Conservation (phyloP, 2,797 vertebrate genomes). For the Myotis daubentonii region DNA sequence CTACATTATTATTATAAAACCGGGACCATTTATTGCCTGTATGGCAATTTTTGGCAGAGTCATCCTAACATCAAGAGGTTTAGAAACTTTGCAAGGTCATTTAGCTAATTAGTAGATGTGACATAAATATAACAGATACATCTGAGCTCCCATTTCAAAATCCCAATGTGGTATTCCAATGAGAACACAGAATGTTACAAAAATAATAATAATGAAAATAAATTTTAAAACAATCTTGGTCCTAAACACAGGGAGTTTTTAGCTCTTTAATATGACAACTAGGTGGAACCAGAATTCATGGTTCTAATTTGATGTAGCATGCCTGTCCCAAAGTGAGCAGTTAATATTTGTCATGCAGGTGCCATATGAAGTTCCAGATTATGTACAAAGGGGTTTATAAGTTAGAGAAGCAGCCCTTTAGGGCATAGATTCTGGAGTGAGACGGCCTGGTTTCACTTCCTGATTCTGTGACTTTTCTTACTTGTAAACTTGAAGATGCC, state of each 20-base stretch:
- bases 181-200: not conserved
- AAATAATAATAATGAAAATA: not conserved
- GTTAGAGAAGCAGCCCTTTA: not conserved
- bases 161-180: not conserved
- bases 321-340: not conserved
- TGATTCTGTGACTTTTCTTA: not conserved
- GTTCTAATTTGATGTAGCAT: not conserved
- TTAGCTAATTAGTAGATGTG: constrained; percentile 11
- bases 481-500: not conserved
- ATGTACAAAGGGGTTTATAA: not conserved
- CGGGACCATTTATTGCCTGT: not conserved
- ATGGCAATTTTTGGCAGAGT: not conserved
- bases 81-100: not conserved
- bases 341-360: not conserved
- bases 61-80: not conserved
- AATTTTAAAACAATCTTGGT: not conserved
- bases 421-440: not conserved
- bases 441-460: not conserved
- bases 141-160: not conserved
- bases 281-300: not conserved
- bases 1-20: not conserved
- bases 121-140: not conserved
- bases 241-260: not conserved
- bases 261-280: not conserved
- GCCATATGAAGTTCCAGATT: not conserved